phyloP scores from a whole-genome alignment of 2,888 invertebrate species.

The Myopa testacea region DNA sequence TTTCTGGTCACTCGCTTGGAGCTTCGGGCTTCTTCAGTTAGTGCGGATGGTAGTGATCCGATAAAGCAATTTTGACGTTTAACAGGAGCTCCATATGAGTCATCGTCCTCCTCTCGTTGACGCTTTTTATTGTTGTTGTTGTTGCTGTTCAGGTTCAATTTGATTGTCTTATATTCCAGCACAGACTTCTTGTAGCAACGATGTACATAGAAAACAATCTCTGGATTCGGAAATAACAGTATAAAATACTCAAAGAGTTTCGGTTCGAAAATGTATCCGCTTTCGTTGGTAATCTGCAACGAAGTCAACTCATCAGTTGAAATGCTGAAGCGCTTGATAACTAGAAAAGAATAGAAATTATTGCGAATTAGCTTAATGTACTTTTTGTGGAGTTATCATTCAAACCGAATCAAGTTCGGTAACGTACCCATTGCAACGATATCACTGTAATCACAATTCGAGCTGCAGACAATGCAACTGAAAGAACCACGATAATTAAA shows the following conservation, averaged over 20 bases:
- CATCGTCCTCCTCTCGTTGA: constrained; percentile 11
- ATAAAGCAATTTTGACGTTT: constrained; percentile 64
- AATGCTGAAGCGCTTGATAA: constrained; percentile 52
- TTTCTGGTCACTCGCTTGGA: not conserved
- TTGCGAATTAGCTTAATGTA: not conserved
- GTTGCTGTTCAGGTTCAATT: not conserved
- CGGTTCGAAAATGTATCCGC: constrained; percentile 57
- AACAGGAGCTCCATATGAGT: constrained; percentile 55
- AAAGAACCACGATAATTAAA: constrained; percentile 47
- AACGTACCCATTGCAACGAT: constrained; percentile 58
- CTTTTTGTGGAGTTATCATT: not conserved
- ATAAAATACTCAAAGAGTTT: constrained; percentile 61
- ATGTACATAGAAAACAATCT: constrained; percentile 58
- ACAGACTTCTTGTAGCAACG: constrained; percentile 50
- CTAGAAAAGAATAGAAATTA: constrained; percentile 40
- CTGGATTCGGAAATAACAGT: constrained; percentile 60
- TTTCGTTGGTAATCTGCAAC: constrained; percentile 58
- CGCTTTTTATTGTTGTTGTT: constrained; percentile 22
- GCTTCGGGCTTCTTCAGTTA: not conserved
- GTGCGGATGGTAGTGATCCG: constrained; percentile 50
- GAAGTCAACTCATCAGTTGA: constrained; percentile 48
- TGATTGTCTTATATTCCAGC: not conserved
- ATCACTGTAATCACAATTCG: constrained; percentile 51
- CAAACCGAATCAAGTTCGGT: no score
- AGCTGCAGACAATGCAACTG: constrained; percentile 35